Conservation (phyloP, 2,797 vertebrate genomes). For the Poliocrania exsul region DNA sequence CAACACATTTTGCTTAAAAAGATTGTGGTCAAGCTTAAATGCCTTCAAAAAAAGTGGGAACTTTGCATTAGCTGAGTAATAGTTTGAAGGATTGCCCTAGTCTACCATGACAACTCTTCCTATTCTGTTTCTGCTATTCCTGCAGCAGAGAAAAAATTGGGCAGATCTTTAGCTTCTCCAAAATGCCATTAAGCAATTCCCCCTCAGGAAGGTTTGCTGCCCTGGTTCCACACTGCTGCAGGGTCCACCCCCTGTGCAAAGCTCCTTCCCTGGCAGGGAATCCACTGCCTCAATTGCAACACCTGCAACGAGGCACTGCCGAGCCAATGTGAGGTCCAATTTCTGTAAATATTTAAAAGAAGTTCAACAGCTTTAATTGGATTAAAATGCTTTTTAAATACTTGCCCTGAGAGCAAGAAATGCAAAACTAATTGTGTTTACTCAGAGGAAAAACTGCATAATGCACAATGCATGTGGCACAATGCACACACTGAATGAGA, state of each 20-base stretch:
- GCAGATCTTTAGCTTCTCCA: not conserved
- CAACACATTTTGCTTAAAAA: not conserved
- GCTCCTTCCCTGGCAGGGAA: not conserved
- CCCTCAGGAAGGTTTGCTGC: not conserved
- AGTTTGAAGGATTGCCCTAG: not conserved
- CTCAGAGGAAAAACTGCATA: not conserved
- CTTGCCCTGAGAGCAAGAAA: not conserved
- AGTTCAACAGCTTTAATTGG: not conserved
- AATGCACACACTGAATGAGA: not conserved
- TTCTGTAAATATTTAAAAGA: not conserved
- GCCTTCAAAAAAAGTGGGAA: not conserved
- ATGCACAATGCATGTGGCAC: not conserved
- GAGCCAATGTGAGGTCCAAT: not conserved
- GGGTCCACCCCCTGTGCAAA: not conserved
- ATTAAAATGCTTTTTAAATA: not conserved
- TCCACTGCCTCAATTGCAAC: not conserved
- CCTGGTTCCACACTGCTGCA: fast-evolving
- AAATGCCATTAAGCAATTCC: not conserved
- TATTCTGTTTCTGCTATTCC: not conserved
- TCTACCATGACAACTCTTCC: not conserved
- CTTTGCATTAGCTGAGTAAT: not conserved
- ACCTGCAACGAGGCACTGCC: not conserved
- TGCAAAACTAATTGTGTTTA: not conserved
- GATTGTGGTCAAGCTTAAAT: not conserved
- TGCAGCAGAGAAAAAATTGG: not conserved